Conservation (phyloP, 2,888 invertebrate genomes). For the Germaria angustata region DNA sequence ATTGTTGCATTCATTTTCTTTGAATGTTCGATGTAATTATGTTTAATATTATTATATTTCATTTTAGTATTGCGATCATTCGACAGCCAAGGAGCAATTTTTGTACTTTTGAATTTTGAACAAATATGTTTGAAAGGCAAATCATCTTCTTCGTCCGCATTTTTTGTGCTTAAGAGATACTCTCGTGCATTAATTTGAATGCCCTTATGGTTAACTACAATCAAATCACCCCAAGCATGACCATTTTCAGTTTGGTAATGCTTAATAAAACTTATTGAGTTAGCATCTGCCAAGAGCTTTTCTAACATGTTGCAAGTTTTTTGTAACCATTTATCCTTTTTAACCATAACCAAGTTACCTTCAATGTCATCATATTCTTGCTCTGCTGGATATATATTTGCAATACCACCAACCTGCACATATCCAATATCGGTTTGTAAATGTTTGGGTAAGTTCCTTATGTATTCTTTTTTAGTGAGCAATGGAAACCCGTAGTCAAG, state of each 20-base stretch:
- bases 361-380: constrained; percentile 71
- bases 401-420: constrained; percentile 68
- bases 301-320: constrained; percentile 70
- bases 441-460: constrained; percentile 64
- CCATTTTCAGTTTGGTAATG: constrained; percentile 42
- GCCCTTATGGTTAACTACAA: constrained; percentile 69
- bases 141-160: constrained; percentile 52
- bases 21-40: constrained; percentile 55
- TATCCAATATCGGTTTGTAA: constrained; percentile 48
- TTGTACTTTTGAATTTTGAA: constrained; percentile 52
- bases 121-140: constrained; percentile 58
- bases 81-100: constrained; percentile 69
- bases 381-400: constrained; percentile 68
- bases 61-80: constrained; percentile 69
- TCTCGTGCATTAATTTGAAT: constrained; percentile 66
- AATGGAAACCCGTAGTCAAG: constrained; percentile 72
- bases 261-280: constrained; percentile 69
- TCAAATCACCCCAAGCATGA: constrained; percentile 70
- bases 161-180: constrained; percentile 60
- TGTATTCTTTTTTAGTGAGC: constrained; percentile 66
- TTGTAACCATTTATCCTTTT: constrained; percentile 68
- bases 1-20: constrained; percentile 52
- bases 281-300: constrained; percentile 69
- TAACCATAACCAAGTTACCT: constrained; percentile 62
- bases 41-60: constrained; percentile 65